These are phyloP conservation scores for Eumeta japonica DNA, from an alignment of 1,140 invertebrate genomes.

Conservation along the genomic window DNA sequence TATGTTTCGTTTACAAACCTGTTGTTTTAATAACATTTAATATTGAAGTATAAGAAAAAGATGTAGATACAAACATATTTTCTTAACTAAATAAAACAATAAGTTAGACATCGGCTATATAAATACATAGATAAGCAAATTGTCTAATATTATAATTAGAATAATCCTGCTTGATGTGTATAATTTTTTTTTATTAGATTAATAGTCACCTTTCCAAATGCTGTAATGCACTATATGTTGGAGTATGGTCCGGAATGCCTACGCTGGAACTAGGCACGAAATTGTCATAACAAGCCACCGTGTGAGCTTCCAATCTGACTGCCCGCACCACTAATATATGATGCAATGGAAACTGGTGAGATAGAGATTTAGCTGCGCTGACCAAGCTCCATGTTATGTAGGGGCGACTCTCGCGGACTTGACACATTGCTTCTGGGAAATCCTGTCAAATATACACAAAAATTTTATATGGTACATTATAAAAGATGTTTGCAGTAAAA, in stretches of 20 bases:
- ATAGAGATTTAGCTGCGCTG: conserved; percentile 66
- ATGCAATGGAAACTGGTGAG: conserved; percentile 66
- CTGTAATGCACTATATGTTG: conserved; percentile 65
- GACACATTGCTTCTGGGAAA: conserved; percentile 77
- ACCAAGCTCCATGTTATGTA: conserved; percentile 79
- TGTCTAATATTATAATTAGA: too few relatives aligned
- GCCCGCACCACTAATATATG: conserved; percentile 73
- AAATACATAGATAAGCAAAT: too few relatives aligned
- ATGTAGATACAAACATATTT: too few relatives aligned
- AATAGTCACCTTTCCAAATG: conserved; percentile 68
- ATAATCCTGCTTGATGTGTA: too few relatives aligned
- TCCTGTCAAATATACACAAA: conserved; percentile 58
- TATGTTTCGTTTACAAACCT: too few relatives aligned
- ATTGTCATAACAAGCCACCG: conserved; percentile 84
- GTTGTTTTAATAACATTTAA: too few relatives aligned
- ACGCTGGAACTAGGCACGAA: conserved; percentile 77
- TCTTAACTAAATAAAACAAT: too few relatives aligned
- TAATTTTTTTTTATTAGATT: too few relatives aligned
- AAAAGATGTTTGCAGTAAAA: too few relatives aligned
- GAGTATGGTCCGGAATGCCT: conserved; percentile 70
- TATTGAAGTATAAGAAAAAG: too few relatives aligned
- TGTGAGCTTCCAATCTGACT: neutral
- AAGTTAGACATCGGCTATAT: too few relatives aligned
- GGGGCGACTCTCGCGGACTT: conserved; percentile 68
- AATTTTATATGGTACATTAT: too few relatives aligned